Conservation (phyloP, 2,113 vertebrate genomes). For the Notiomystis cincta region DNA sequence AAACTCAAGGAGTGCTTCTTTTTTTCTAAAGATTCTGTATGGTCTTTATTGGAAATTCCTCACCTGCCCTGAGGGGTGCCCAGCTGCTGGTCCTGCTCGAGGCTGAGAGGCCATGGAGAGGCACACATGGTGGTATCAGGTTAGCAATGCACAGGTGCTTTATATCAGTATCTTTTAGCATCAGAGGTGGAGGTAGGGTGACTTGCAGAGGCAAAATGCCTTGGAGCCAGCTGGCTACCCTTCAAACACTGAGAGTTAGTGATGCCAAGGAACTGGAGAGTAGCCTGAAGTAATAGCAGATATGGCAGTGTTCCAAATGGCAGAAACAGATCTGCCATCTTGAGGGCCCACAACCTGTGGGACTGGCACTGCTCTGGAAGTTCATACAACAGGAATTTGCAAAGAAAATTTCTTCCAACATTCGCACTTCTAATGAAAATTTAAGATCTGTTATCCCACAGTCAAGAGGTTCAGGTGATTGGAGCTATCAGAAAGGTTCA, state of each 20-base stretch:
- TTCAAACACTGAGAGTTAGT: slow-evolving; percentile 7
- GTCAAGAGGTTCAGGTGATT: not conserved
- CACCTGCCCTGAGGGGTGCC: not conserved
- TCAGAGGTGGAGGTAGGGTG: slow-evolving; percentile 5
- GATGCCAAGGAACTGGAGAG: slow-evolving; percentile 4
- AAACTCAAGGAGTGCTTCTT: not conserved
- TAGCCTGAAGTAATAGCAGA: slow-evolving; percentile 29
- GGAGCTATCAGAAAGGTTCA: not conserved
- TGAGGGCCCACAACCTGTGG: not conserved
- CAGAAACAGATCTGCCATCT: not conserved
- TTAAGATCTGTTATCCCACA: not conserved
- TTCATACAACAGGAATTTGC: not conserved
- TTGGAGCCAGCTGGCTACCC: slow-evolving; percentile 33
- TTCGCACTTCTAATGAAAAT: not conserved
- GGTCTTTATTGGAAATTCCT: not conserved
- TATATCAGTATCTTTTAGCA: not conserved
- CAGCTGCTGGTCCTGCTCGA: not conserved
- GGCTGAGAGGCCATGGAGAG: not conserved
- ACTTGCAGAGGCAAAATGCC: not conserved
- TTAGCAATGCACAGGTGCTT: not conserved
- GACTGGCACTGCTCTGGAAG: not conserved
- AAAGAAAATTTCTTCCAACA: not conserved
- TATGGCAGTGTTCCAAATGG: slow-evolving; percentile 3
- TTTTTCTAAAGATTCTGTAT: not conserved
- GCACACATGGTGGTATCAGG: not conserved